Evolutionary conservation across 2,113 vertebrate genomes (phyloP).

Genomic region (Mesoclemmys tuberculata): DNA sequence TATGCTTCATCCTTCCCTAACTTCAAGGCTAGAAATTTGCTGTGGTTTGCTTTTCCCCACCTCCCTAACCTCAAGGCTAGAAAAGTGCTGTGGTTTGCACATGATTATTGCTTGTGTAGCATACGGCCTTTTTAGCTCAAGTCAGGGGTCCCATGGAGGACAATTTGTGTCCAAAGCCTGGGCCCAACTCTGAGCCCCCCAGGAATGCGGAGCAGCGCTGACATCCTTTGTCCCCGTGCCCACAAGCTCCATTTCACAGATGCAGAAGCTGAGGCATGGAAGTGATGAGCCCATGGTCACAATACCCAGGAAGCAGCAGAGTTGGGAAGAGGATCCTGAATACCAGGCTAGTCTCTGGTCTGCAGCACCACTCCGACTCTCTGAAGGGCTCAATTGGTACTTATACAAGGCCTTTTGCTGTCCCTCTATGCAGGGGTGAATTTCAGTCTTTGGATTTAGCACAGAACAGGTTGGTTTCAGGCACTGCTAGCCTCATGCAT

Average conservation of each 20-base stretch:
- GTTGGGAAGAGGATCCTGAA: neutral
- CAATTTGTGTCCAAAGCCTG: no score
- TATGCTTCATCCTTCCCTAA: no score
- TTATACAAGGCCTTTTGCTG: constrained; percentile 11
- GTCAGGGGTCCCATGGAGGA: no score
- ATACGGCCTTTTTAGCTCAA: no score
- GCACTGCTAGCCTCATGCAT: neutral
- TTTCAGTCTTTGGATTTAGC: constrained; percentile 14
- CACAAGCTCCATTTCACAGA: constrained; percentile 19
- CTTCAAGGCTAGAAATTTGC: no score
- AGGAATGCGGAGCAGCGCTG: no score
- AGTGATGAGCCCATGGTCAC: neutral
- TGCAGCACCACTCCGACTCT: neutral
- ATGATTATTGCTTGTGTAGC: no score
- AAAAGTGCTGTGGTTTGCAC: no score
- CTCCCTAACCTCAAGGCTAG: no score
- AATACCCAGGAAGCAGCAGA: neutral
- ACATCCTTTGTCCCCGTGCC: no score
- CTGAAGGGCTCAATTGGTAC: constrained; percentile 1
- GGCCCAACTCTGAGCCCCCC: no score
- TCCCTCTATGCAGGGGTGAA: constrained; percentile 16
- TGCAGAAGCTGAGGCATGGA: neutral
- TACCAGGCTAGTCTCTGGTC: neutral
- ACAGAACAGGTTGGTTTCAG: neutral
- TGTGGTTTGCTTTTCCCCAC: no score